Percentiles rank a stretch among this genome's conserved stretches.
phyloP scores from a whole-genome alignment of 2,113 vertebrate genomes.

The Erythrolamprus reginae region DNA sequence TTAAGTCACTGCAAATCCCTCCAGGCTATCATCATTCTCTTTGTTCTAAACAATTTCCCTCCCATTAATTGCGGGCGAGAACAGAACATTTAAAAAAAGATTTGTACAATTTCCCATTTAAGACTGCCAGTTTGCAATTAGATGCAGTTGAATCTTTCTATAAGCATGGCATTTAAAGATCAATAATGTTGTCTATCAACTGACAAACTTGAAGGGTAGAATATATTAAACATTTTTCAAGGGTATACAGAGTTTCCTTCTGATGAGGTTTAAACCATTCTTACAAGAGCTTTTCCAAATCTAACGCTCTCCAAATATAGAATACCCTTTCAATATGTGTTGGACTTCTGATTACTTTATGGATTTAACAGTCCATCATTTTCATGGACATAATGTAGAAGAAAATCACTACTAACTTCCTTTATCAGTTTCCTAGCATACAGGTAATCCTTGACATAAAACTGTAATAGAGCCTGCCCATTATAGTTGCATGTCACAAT shows the following conservation, averaged over 20 bases:
- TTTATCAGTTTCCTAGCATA: neutral
- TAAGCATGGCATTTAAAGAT: neutral
- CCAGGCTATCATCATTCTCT: neutral
- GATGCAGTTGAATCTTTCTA: neutral
- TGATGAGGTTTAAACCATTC: slow-evolving; percentile 18
- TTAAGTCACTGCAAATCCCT: neutral
- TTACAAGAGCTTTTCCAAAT: neutral
- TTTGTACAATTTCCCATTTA: neutral
- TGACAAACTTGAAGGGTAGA: neutral
- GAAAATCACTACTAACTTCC: neutral
- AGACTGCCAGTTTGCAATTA: neutral
- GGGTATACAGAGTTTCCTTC: neutral
- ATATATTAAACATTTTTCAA: neutral
- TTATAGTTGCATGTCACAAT: neutral
- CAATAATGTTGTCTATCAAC: neutral
- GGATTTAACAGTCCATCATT: neutral
- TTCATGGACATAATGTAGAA: neutral
- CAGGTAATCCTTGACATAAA: neutral
- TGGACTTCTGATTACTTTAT: neutral
- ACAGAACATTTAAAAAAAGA: neutral
- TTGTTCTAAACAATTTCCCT: neutral
- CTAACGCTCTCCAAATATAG: neutral
- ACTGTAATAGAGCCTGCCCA: neutral
- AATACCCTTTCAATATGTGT: neutral
- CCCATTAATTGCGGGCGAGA: neutral